Evolutionary conservation across 1,140 invertebrate genomes (phyloP).

Genomic region (Anastatus disparis): DNA sequence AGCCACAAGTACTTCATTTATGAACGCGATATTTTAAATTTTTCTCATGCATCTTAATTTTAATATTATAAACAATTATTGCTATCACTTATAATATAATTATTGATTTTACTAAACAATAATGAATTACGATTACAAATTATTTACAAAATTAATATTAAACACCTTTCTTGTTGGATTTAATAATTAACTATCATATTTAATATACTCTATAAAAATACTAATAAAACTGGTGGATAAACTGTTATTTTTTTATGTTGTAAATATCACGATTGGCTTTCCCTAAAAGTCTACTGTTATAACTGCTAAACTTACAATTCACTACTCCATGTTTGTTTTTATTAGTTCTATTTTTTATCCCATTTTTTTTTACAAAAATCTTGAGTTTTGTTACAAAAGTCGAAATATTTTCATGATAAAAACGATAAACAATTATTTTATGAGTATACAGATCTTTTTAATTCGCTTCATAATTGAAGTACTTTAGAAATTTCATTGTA

Average conservation of each 20-base stretch:
- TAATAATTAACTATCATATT: conserved; percentile 5
- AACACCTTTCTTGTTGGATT: neutral
- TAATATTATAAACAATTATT: neutral
- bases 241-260: neutral
- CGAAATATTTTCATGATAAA: neutral
- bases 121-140: neutral
- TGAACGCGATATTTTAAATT: neutral
- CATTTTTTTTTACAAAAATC: too few relatives aligned
- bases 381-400: neutral
- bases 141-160: conserved; percentile 27
- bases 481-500: too few relatives aligned
- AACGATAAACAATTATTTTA: neutral
- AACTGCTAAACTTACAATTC: neutral
- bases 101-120: conserved; percentile 1
- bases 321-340: too few relatives aligned
- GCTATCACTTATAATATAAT: conserved; percentile 9
- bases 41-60: neutral
- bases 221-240: neutral
- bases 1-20: too few relatives aligned
- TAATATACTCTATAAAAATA: conserved; percentile 9
- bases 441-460: too few relatives aligned
- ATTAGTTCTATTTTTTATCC: too few relatives aligned
- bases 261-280: conserved; percentile 10
- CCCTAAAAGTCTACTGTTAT: neutral
- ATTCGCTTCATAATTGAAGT: conserved; percentile 14